Evolutionary conservation across 2,797 vertebrate genomes (phyloP).

Genomic region (Eptatretus atami): DNA sequence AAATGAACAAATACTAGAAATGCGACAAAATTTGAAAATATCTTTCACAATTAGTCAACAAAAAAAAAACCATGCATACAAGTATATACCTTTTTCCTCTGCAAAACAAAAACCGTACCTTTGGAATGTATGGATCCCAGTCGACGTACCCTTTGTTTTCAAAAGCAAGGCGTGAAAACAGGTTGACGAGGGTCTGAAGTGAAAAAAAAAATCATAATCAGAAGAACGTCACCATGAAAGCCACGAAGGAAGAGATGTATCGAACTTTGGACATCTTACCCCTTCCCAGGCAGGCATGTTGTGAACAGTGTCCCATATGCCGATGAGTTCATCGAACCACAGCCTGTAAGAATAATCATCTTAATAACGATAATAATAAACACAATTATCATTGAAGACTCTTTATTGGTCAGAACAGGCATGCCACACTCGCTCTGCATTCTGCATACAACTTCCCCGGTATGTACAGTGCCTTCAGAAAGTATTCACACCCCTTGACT

Average conservation of each 20-base stretch:
- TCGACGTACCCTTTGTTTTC: constrained; percentile 97
- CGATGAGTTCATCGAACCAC: constrained; percentile 76
- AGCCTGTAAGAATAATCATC: constrained; percentile 20
- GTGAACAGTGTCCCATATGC: constrained; percentile 67
- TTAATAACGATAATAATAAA: too few species aligned
- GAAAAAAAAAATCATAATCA: constrained; percentile 9
- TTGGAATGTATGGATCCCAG: constrained; percentile 82
- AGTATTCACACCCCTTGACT: too few species aligned
- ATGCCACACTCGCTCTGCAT: too few species aligned
- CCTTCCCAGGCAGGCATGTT: constrained; percentile 91
- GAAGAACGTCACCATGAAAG: neutral
- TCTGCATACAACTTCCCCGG: too few species aligned
- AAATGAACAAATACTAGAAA: neutral
- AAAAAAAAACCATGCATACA: neutral
- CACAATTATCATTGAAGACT: too few species aligned
- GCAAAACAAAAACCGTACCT: constrained; percentile 21
- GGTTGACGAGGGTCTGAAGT: constrained; percentile 53
- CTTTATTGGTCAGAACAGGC: too few species aligned
- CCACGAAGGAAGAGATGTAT: neutral
- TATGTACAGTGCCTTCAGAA: too few species aligned
- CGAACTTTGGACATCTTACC: constrained; percentile 22
- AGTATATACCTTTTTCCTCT: neutral
- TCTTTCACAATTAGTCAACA: neutral
- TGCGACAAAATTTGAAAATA: neutral
- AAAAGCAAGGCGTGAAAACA: constrained; percentile 66